Conservation (phyloP, 2,888 invertebrate species). For the Drosophila leonis region DNA sequence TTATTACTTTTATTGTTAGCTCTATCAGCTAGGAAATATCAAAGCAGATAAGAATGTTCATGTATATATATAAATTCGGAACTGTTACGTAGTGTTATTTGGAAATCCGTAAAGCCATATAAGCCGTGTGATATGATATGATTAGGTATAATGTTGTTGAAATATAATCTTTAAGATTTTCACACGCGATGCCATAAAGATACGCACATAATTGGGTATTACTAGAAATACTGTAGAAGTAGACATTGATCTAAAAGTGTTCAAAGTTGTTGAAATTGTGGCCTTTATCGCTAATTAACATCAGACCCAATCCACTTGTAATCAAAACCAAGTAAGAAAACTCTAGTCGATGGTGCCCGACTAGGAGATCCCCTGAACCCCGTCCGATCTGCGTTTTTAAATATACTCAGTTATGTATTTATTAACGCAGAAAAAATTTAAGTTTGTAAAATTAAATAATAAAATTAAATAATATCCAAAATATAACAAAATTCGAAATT, state of each 20-base stretch:
- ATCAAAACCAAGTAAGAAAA: neutral
- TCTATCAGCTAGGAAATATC: neutral
- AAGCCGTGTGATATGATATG: neutral
- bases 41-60: conserved; percentile 61
- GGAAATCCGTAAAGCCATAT: neutral
- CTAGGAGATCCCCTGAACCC: no score
- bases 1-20: neutral
- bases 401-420: no score
- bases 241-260: neutral
- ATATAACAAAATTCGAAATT: no score
- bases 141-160: neutral
- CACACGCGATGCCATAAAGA: neutral
- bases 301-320: neutral
- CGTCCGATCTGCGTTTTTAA: no score
- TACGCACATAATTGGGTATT: neutral
- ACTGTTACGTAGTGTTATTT: neutral
- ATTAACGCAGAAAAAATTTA: no score
- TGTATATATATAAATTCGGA: neutral
- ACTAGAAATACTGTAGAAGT: neutral
- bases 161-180: neutral
- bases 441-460: no score
- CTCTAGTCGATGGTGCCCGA: no score
- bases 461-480: no score
- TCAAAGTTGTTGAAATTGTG: neutral
- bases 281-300: neutral